A percentile compares a stretch with the other conserved stretches of the same genome.
Evolutionary conservation across 2,888 invertebrate species (phyloP).

Genomic region (Drosophila eohydei): DNA sequence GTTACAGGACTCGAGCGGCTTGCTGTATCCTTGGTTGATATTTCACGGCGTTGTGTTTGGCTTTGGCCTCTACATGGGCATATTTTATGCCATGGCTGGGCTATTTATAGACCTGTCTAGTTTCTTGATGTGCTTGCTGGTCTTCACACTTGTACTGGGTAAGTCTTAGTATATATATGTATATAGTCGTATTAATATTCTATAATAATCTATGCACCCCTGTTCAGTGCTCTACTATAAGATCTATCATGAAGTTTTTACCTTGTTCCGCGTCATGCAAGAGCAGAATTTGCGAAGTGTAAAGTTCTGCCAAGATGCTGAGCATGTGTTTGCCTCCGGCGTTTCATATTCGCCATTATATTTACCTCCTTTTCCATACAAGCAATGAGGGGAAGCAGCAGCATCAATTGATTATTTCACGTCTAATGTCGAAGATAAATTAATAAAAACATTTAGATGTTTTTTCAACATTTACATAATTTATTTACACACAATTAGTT

Average conservation of each 20-base stretch:
- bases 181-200: neutral
- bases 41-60: slow-evolving; percentile 73
- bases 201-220: neutral
- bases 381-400: slow-evolving; percentile 28
- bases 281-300: slow-evolving; percentile 33
- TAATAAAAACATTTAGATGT: neutral
- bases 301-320: slow-evolving; percentile 45
- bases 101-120: slow-evolving; percentile 68
- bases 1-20: slow-evolving; percentile 54
- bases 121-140: slow-evolving; percentile 66
- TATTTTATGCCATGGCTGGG: slow-evolving; percentile 68
- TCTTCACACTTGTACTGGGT: slow-evolving; percentile 64
- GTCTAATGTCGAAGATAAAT: neutral
- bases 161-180: slow-evolving; percentile 5
- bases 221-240: slow-evolving; percentile 69
- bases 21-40: slow-evolving; percentile 75
- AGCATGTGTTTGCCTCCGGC: slow-evolving; percentile 43
- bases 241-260: slow-evolving; percentile 72
- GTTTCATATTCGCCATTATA: slow-evolving; percentile 58
- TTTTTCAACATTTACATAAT: slow-evolving; percentile 69
- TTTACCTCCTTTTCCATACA: slow-evolving; percentile 51
- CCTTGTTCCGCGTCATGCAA: slow-evolving; percentile 69
- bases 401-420: neutral
- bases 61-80: slow-evolving; percentile 59
- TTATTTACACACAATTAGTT: slow-evolving; percentile 79